Conservation (phyloP, 92 coral and sea anemone genomes). For the Chrysogorgia sp. region DNA sequence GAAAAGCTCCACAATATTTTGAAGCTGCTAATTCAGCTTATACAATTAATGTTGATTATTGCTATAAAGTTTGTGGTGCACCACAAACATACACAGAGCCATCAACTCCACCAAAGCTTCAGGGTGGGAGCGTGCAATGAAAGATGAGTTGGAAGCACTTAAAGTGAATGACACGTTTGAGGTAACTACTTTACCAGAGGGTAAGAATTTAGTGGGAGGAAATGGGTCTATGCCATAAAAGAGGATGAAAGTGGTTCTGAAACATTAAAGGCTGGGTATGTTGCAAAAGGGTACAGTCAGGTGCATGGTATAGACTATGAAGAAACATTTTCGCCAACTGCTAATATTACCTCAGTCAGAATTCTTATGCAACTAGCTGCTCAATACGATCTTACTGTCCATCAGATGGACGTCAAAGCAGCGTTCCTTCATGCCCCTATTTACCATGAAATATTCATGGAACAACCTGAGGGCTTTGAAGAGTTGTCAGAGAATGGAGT, state of each 20-base stretch:
- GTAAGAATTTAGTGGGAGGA: constrained; percentile 33
- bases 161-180: too few relatives aligned
- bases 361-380: constrained; percentile 13
- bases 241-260: constrained; percentile 13
- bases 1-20: too few relatives aligned
- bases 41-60: too few relatives aligned
- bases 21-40: too few relatives aligned
- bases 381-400: constrained; percentile 25
- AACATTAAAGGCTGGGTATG: too few relatives aligned
- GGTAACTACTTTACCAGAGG: too few relatives aligned
- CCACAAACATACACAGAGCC: too few relatives aligned
- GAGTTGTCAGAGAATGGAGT: constrained; percentile 15
- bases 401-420: constrained; percentile 41
- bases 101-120: too few relatives aligned
- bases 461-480: constrained; percentile 40
- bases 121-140: too few relatives aligned
- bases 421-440: constrained; percentile 18
- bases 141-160: too few relatives aligned
- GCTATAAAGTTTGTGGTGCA: too few relatives aligned
- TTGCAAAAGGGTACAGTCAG: constrained; percentile 29
- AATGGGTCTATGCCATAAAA: constrained; percentile 23
- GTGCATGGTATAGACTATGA: constrained; percentile 7
- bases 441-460: too few relatives aligned
- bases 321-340: constrained; percentile 42
- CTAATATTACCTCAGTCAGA: constrained; percentile 35